Conservation (phyloP, 2,888 invertebrate genomes). For the Nomada goodeniana region DNA sequence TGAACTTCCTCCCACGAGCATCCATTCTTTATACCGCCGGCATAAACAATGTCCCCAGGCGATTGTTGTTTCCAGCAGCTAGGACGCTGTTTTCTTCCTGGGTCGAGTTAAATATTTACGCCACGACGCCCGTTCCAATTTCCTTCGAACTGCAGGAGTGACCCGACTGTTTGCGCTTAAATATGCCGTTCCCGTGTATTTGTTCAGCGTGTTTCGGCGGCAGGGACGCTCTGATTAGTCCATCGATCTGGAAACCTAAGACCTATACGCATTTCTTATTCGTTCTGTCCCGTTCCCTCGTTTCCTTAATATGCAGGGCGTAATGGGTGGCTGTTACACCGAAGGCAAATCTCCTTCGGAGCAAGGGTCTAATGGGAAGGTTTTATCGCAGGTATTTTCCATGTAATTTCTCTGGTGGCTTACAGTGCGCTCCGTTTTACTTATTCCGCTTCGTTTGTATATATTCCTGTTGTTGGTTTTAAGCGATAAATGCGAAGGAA, state of each 20-base stretch:
- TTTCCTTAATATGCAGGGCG: neutral
- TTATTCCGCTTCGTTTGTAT: too few relatives aligned
- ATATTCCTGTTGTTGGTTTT: too few relatives aligned
- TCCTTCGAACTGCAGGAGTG: conserved; percentile 14
- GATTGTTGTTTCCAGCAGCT: conserved; percentile 9
- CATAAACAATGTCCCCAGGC: conserved; percentile 36
- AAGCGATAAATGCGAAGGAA: too few relatives aligned
- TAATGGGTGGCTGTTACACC: too few relatives aligned
- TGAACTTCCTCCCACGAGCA: neutral
- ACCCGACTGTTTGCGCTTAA: neutral
- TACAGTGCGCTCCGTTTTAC: too few relatives aligned
- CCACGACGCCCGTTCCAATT: conserved; percentile 52
- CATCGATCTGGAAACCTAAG: conserved; percentile 3
- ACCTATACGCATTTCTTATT: neutral
- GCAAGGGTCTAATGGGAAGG: too few relatives aligned
- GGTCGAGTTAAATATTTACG: conserved; percentile 57
- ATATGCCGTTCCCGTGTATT: conserved; percentile 7
- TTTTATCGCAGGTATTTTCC: too few relatives aligned
- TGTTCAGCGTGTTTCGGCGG: conserved; percentile 25
- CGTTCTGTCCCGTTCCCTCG: neutral
- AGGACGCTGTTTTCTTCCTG: conserved; percentile 38
- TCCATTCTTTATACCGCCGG: conserved; percentile 30
- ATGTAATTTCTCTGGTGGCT: too few relatives aligned
- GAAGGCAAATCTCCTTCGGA: too few relatives aligned
- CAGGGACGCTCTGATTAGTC: conserved; percentile 24